These are phyloP conservation scores for Decapterus maruadsi DNA, from an alignment of 2,797 vertebrate species.

Conservation along the genomic window DNA sequence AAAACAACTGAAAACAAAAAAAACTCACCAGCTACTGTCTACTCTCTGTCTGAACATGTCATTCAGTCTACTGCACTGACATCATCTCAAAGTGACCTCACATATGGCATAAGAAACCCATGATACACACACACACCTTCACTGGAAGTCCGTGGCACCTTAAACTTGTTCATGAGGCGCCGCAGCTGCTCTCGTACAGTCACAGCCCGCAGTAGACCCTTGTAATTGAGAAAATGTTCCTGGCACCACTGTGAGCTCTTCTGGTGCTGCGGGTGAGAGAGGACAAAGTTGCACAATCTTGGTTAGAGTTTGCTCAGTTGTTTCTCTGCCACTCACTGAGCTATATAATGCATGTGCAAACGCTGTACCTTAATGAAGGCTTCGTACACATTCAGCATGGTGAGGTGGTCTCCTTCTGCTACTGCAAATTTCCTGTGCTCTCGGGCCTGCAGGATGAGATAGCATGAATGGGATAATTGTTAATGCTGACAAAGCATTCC, in stretches of 20 bases:
- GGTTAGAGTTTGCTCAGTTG: conserved; percentile 11
- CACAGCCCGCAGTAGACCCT: conserved; percentile 92
- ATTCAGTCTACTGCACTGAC: neutral
- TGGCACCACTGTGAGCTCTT: conserved; percentile 99
- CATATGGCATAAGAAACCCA: neutral
- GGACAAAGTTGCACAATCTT: neutral
- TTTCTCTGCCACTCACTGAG: conserved; percentile 13
- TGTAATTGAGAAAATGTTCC: conserved; percentile 98
- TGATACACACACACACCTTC: conserved; percentile 86
- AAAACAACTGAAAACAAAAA: neutral
- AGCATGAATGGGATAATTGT: conserved; percentile 42
- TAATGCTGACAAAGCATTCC: conserved; percentile 49
- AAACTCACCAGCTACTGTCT: neutral
- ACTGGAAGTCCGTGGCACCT: conserved; percentile 95
- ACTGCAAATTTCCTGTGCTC: conserved; percentile 98
- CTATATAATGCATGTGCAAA: neutral
- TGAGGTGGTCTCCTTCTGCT: conserved; percentile 98
- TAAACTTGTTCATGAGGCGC: conserved; percentile 97
- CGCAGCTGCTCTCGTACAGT: conserved; percentile 96
- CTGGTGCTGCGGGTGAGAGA: conserved; percentile 87
- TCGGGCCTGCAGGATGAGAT: conserved; percentile 85
- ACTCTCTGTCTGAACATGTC: neutral
- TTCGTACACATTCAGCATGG: conserved; percentile 98
- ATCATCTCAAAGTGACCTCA: neutral
- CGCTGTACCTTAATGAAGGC: conserved; percentile 94